Base-by-base conservation (phyloP, 1,140 invertebrate species). In the Drosophila nasuta region DNA sequence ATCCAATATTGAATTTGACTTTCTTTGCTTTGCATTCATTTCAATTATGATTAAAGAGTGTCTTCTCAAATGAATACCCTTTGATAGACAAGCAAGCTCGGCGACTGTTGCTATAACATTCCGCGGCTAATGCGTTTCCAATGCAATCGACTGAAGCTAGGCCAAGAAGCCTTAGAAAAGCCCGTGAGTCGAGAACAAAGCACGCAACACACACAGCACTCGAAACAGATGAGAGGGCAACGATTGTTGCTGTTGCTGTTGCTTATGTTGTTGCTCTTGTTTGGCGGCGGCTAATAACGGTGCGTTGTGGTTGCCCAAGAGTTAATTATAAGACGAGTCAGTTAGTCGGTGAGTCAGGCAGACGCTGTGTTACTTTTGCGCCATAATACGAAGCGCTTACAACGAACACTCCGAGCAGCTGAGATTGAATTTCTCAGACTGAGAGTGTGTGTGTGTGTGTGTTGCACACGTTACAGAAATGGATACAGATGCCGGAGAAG, bases 301-400 rank as follows among this genome's bases (percentile, higher is more conserved):
- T 65, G 62, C 75, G 77, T 81, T 88, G 83, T 73, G 85, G 83
- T 89, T 65, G 67, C 56, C 83, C 65, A 75, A 90, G 85, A 89
- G 85, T 89, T 89, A 89, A 89, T 89, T 89, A 89, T 89, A 90
- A 89, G 81, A 69, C 64, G 46, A 63, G 35, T 8, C 33, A 28
- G 38, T 46, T 11, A 43, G 52, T 58, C 59, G 30, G 11, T 28
- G 51, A 63, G 54, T 41, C 54, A 35, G 56, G 8, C 52, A 52
- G 70, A 17, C 51, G n/a, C 60, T 15, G 67, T 56, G 13, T 68
- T 62, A 75, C 57, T 75, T 75, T 60, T 45, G 20, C 13, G 60
- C 68, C n/a, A n/a, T n/a, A n/a, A n/a, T n/a, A n/a, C n/a, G n/a
- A n/a, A n/a, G n/a, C n/a, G n/a, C n/a, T n/a, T n/a, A n/a, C n/a